Base-by-base conservation (phyloP, 2,888 invertebrate genomes). In the Mimumesa dahlbomi region DNA sequence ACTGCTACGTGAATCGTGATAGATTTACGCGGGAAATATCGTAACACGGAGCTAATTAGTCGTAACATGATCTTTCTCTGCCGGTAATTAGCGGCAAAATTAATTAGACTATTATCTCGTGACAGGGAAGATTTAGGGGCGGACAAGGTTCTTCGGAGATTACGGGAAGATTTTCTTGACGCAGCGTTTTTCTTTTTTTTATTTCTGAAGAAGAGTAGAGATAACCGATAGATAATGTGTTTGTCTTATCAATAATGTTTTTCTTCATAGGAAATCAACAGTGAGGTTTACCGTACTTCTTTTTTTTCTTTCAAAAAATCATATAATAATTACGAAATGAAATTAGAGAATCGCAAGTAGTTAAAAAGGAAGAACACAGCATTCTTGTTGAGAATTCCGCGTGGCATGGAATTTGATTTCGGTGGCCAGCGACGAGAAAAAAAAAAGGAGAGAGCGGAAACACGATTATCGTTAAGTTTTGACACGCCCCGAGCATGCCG, bases 81-180 rank as follows among this genome's bases (percentile, higher is more conserved):
- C 79, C 68, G 80, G 83, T 82, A 86, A 87, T 87, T 87, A 87
- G 84, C 81, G 80, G 78, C 73, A 76, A 82, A 87, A 87, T 87
- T 87, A 87, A 87, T 87, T 87, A 86, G 82, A 77, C 77, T 67
- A 84, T 86, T 87, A 87, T 86, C 86, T 84, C 31, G 36, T 25
- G 21, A 22, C 54, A 45, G 52, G 46, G 52, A 46, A 9, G 58
- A 31, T 18, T 49, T 6, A 16, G 14, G 29, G 48, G 9, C 25
- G 49, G 45, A 50, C 36, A 21, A 56, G 36, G 25, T 53, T 54
- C 48, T 43, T 64, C 38, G 4, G 46, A 73, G 71, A 72, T 70
- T 64, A 64, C 9, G 22, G 29, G 57, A 65, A 71, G 65, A 58
- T 53, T 59, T n/a, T n/a, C n/a, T n/a, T n/a, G n/a, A 58, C 56